A percentile compares a stretch with the other conserved stretches of the same genome.
Conservation (phyloP, 2,113 vertebrate genomes). For the Eulemur rufifrons region DNA sequence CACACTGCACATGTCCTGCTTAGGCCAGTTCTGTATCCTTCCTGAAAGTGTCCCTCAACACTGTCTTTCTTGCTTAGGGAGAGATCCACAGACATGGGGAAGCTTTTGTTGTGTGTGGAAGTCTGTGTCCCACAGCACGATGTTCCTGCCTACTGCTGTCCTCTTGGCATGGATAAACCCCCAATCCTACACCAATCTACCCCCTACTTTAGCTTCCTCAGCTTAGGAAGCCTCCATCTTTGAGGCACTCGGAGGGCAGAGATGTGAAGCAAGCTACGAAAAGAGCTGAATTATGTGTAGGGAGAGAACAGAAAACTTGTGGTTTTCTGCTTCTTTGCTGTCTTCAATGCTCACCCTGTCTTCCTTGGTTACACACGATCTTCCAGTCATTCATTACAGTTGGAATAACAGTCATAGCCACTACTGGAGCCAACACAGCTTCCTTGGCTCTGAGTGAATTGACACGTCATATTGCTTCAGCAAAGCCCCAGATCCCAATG, state of each 20-base stretch:
- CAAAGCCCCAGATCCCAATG: neutral
- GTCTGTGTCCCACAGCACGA: neutral
- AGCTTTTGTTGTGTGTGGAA: neutral
- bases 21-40: neutral
- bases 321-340: neutral
- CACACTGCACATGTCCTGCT: neutral
- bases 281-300: neutral
- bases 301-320: neutral
- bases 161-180: neutral
- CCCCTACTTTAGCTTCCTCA: neutral
- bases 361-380: neutral
- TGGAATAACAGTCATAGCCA: neutral
- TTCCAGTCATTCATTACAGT: neutral
- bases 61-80: neutral
- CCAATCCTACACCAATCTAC: neutral
- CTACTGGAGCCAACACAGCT: neutral
- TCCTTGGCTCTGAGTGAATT: neutral
- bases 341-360: neutral
- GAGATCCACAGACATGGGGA: neutral
- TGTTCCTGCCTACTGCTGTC: neutral
- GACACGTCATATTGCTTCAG: neutral
- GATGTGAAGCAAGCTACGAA: neutral
- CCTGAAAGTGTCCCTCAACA: neutral
- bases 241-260: neutral
- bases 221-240: neutral